Evolutionary conservation across 2,888 invertebrate species (phyloP).

Genomic region (Andrena praecox): DNA sequence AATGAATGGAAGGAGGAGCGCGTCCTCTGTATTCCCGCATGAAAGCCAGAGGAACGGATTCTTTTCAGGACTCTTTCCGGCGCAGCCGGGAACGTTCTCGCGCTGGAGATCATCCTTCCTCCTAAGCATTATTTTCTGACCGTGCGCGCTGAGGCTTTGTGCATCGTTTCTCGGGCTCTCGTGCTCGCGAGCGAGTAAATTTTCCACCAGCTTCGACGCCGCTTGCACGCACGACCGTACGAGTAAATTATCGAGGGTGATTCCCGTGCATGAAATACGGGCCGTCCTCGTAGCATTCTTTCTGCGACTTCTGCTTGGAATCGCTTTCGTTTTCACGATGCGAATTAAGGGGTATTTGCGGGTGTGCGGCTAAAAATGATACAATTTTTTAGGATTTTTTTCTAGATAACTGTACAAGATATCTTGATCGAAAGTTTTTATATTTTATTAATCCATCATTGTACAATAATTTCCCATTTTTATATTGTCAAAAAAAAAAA

Average conservation of each 20-base stretch:
- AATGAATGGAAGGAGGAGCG: slow-evolving; percentile 57
- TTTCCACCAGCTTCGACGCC: slow-evolving; percentile 23
- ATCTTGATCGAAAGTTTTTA: too few species aligned
- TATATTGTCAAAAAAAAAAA: too few species aligned
- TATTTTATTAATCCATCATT: too few species aligned
- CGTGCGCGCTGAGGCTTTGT: slow-evolving; percentile 27
- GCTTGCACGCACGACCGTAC: not conserved
- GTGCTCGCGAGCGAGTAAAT: slow-evolving; percentile 19
- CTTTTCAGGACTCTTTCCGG: slow-evolving; percentile 51
- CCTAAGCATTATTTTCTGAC: slow-evolving; percentile 44
- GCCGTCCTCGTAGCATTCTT: slow-evolving; percentile 6
- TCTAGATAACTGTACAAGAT: too few species aligned
- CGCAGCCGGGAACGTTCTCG: slow-evolving; percentile 20
- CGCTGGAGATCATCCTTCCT: slow-evolving; percentile 49
- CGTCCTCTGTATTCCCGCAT: slow-evolving; percentile 44
- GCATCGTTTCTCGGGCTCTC: slow-evolving; percentile 1
- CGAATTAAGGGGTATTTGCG: not conserved
- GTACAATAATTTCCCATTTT: too few species aligned
- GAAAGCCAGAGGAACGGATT: slow-evolving; percentile 43
- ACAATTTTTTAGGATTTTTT: too few species aligned
- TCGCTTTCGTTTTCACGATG: not conserved
- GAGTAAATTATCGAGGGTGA: slow-evolving; percentile 28
- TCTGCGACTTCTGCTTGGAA: slow-evolving; percentile 3
- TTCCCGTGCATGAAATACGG: slow-evolving; percentile 44
- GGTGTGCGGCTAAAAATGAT: too few species aligned